A percentile compares a stretch with the other conserved stretches of the same genome.
Conservation (phyloP, 2,888 invertebrate species). For the Chymomyza procnemis region DNA sequence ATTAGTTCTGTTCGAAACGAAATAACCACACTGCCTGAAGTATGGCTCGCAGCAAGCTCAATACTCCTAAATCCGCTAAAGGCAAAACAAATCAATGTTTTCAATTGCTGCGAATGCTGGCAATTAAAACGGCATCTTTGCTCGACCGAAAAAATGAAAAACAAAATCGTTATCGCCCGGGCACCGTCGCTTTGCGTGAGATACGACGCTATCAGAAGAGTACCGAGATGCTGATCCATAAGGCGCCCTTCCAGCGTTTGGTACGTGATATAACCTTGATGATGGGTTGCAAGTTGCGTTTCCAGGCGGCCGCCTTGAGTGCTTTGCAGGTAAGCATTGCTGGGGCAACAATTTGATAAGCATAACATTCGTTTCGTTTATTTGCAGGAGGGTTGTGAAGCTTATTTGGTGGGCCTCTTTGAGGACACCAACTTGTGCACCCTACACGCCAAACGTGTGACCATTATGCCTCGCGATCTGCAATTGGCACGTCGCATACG, state of each 20-base stretch:
- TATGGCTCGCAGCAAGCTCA: too few relatives aligned
- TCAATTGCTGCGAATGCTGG: too few relatives aligned
- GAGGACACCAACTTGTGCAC: not conserved
- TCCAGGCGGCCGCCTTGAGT: not conserved
- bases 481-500: not conserved
- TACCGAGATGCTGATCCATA: not conserved
- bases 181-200: not conserved
- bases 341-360: not conserved
- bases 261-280: not conserved
- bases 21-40: too few relatives aligned
- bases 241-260: not conserved
- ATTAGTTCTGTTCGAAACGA: too few relatives aligned
- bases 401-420: constrained; percentile 8
- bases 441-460: not conserved
- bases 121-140: not conserved
- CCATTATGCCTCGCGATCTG: constrained; percentile 1
- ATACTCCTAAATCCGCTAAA: too few relatives aligned
- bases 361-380: not conserved
- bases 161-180: not conserved
- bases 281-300: not conserved
- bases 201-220: not conserved
- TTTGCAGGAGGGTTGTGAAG: constrained; percentile 6
- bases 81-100: not conserved
- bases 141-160: not conserved
- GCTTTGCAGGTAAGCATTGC: not conserved